phyloP scores from a whole-genome alignment of 2,113 vertebrate species.

The Serinus canaria region DNA sequence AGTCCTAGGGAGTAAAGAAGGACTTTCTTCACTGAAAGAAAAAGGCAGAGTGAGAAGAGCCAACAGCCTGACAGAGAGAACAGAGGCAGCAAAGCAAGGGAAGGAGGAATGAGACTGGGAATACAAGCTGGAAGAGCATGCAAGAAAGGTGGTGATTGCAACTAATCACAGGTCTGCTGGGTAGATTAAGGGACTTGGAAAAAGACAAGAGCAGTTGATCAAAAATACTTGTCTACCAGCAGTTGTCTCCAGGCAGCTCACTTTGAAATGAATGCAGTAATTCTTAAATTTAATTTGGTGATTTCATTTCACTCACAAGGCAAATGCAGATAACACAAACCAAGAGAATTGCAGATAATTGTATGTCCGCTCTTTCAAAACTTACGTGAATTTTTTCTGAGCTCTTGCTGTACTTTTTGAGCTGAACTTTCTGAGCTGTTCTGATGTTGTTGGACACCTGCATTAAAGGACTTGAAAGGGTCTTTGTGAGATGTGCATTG shows the following conservation, averaged over 20 bases:
- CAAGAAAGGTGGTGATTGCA: not conserved
- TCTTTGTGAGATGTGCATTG: not conserved
- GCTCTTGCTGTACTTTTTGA: not conserved
- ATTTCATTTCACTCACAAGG: not conserved
- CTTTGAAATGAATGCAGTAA: not conserved
- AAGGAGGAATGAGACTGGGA: not conserved
- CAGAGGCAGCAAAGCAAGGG: not conserved
- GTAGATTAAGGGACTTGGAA: not conserved
- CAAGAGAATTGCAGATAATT: not conserved
- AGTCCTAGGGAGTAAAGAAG: not conserved
- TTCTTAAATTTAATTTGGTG: not conserved
- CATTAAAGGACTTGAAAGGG: not conserved
- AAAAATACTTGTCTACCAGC: not conserved
- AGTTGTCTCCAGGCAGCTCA: not conserved
- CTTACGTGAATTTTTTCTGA: not conserved
- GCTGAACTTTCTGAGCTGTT: not conserved
- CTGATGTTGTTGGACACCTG: not conserved
- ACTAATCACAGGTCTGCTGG: not conserved
- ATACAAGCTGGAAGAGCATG: not conserved
- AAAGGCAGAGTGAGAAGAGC: not conserved
- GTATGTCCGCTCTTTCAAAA: not conserved
- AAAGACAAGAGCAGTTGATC: not conserved
- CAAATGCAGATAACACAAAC: not conserved
- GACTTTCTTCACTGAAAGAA: not conserved
- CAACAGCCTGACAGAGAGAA: not conserved